Conservation (phyloP, 2,888 invertebrate species). For the Fragum whitleyi region DNA sequence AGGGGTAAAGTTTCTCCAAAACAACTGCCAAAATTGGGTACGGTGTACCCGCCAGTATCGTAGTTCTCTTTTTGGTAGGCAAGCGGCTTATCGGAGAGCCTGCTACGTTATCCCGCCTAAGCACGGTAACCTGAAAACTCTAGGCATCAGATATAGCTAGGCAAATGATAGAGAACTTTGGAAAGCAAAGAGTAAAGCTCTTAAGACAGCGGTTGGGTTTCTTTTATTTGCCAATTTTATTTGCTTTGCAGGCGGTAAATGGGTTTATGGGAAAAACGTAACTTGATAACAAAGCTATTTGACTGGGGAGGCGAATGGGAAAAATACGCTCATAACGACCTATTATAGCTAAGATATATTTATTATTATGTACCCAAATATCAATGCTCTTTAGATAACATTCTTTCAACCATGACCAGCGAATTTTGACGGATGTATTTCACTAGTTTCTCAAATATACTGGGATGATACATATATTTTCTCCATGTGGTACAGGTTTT, state of each 20-base stretch:
- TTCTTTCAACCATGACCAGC: neutral
- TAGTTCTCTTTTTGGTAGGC: too few species aligned
- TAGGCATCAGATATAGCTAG: too few species aligned
- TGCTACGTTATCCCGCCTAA: too few species aligned
- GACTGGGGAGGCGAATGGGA: conserved; percentile 51
- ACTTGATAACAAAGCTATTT: conserved; percentile 34
- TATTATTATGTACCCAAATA: conserved; percentile 21
- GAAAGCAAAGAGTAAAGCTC: conserved; percentile 18
- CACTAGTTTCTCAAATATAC: neutral
- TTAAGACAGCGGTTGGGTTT: conserved; percentile 38
- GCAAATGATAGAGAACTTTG: too few species aligned
- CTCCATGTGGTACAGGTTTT: too few species aligned
- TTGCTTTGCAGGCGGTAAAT: conserved; percentile 61
- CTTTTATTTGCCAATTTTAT: conserved; percentile 21
- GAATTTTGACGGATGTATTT: conserved; percentile 13
- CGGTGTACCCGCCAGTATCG: too few species aligned
- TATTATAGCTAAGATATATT: conserved; percentile 17
- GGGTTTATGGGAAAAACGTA: conserved; percentile 55
- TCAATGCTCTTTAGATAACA: conserved; percentile 2
- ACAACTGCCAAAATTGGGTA: too few species aligned
- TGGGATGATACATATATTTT: too few species aligned
- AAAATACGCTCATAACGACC: conserved; percentile 3
- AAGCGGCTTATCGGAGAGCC: too few species aligned
- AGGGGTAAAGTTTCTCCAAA: too few species aligned
- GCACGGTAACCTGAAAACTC: too few species aligned